Percentiles rank a stretch among this genome's conserved stretches.
Conservation (phyloP, 2,888 invertebrate species). For the Lycia hirtaria region DNA sequence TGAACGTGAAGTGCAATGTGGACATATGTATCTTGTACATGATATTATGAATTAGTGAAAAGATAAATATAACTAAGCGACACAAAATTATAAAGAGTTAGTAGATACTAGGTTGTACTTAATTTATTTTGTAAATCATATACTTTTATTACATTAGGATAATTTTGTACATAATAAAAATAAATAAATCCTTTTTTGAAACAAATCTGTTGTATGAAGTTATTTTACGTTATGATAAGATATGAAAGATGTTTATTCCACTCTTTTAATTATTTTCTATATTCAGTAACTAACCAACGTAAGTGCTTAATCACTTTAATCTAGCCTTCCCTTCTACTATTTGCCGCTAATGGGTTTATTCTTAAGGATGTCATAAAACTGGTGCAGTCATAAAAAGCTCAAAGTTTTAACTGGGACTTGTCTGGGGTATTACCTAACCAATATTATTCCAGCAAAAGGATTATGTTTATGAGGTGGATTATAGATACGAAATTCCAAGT, state of each 20-base stretch:
- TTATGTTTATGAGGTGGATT: slow-evolving; percentile 31
- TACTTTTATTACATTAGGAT: not conserved
- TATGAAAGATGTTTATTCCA: too few relatives aligned
- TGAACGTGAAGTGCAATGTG: slow-evolving; percentile 18
- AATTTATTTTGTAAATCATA: slow-evolving; percentile 32
- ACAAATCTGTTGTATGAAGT: not conserved
- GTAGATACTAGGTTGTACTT: not conserved
- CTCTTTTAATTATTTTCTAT: not conserved
- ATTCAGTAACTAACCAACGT: not conserved
- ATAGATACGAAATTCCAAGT: not conserved
- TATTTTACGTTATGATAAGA: too few relatives aligned
- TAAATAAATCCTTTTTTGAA: not conserved
- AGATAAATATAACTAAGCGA: not conserved
- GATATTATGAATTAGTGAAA: not conserved
- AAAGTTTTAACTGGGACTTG: not conserved
- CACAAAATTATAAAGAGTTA: not conserved
- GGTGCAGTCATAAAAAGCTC: slow-evolving; percentile 2
- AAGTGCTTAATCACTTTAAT: not conserved
- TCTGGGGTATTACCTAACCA: not conserved
- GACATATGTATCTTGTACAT: slow-evolving; percentile 6
- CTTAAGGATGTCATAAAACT: slow-evolving; percentile 27
- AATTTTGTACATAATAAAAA: slow-evolving; percentile 14
- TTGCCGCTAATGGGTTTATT: slow-evolving; percentile 29
- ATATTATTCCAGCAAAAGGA: slow-evolving; percentile 14
- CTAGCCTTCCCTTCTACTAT: not conserved